phyloP scores from a whole-genome alignment of 2,113 vertebrate species.

The Bos javanicus region DNA sequence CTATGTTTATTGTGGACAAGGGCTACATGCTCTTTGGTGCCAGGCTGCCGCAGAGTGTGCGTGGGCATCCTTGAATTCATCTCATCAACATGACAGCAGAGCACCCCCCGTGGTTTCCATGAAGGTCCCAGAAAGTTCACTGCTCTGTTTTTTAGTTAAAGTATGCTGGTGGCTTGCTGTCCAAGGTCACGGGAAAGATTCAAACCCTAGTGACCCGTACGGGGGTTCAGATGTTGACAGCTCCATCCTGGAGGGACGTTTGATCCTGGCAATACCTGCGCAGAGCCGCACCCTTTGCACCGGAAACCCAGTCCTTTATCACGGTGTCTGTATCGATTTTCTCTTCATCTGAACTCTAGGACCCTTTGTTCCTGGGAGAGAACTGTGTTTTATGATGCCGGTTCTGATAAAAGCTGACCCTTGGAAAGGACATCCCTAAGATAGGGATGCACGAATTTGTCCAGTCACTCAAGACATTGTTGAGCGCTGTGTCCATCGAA shows the following conservation, averaged over 20 bases:
- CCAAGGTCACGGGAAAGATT: neutral
- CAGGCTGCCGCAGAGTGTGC: fast-evolving
- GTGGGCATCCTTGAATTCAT: neutral
- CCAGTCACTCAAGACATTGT: neutral
- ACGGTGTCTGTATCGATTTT: neutral
- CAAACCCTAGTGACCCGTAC: neutral
- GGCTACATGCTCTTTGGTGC: too few relatives aligned
- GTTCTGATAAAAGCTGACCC: neutral
- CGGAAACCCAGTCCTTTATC: neutral
- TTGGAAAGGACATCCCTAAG: neutral
- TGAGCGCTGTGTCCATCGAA: fast-evolving
- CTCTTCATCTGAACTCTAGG: neutral
- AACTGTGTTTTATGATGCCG: neutral
- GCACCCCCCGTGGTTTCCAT: fast-evolving
- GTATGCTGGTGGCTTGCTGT: neutral
- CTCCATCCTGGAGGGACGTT: neutral
- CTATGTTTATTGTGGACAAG: neutral
- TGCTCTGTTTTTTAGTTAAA: neutral
- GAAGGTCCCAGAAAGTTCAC: neutral
- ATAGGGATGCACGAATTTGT: neutral
- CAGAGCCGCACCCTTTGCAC: fast-evolving
- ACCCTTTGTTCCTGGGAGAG: neutral
- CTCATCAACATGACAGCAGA: neutral
- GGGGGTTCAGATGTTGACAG: neutral
- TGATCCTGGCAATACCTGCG: fast-evolving